Evolutionary conservation across 2,888 invertebrate genomes (phyloP).

Genomic region (Carabus problematicus): DNA sequence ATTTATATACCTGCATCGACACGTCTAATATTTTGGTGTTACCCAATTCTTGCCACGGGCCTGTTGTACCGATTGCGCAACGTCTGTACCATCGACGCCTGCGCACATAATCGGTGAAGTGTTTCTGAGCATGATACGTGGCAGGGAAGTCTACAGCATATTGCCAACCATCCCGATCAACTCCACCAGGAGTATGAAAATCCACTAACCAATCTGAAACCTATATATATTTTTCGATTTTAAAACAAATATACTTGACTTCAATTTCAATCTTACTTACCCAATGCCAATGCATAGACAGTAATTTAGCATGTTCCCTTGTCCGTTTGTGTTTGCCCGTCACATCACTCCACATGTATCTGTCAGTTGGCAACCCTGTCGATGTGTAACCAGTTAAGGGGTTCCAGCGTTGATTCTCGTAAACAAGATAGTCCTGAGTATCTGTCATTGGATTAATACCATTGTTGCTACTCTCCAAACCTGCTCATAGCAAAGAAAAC

Average conservation of each 20-base stretch:
- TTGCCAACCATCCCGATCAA: conserved; percentile 93
- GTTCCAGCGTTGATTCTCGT: conserved; percentile 96
- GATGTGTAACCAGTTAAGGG: conserved; percentile 88
- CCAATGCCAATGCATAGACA: conserved; percentile 92
- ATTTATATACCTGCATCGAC: conserved; percentile 69
- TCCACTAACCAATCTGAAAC: conserved; percentile 93
- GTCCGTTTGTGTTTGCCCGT: conserved; percentile 84
- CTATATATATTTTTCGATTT: conserved; percentile 54
- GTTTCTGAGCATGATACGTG: conserved; percentile 83
- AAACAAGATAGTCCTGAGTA: conserved; percentile 85
- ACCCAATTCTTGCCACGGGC: conserved; percentile 90
- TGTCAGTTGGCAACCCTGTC: conserved; percentile 84
- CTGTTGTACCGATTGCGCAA: conserved; percentile 81
- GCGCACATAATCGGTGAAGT: conserved; percentile 88
- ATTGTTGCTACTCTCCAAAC: conserved; percentile 64
- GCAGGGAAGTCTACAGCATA: conserved; percentile 93
- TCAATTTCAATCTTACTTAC: conserved; percentile 59
- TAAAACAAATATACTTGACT: background rate
- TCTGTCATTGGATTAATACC: conserved; percentile 81
- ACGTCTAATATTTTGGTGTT: conserved; percentile 84
- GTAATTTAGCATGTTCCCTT: conserved; percentile 83
- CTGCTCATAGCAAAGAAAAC: conserved; percentile 51
- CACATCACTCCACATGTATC: conserved; percentile 91
- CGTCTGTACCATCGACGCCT: conserved; percentile 84
- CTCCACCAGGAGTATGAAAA: conserved; percentile 87